These are phyloP conservation scores for Matsumyia berberina DNA, from an alignment of 2,888 invertebrate species.

Conservation along the genomic window DNA sequence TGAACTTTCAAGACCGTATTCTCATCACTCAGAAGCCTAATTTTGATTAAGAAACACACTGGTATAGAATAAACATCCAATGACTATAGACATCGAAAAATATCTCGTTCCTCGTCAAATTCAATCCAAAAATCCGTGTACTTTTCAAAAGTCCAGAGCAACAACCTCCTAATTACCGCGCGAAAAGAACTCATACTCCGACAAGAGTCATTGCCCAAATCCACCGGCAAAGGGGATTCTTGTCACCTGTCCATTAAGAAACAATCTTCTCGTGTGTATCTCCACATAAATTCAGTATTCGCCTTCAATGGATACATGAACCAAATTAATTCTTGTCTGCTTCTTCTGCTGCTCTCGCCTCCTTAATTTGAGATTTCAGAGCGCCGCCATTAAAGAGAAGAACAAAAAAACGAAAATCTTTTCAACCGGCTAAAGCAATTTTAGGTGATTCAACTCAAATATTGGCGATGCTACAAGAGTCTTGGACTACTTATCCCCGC, in stretches of 20 bases:
- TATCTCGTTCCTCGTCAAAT: neutral
- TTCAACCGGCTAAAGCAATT: constrained; percentile 40
- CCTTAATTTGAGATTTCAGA: constrained; percentile 19
- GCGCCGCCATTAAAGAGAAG: constrained; percentile 9
- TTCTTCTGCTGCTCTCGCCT: neutral
- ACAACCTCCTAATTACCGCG: constrained; percentile 46
- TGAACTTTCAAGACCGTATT: neutral
- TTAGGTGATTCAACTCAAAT: constrained; percentile 66
- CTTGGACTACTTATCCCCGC: constrained; percentile 32
- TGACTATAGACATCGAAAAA: neutral
- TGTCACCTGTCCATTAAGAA: constrained; percentile 65
- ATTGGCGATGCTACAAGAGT: constrained; percentile 18
- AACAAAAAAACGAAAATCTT: neutral
- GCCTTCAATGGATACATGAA: constrained; percentile 34
- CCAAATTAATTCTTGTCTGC: constrained; percentile 17
- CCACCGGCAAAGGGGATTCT: constrained; percentile 20
- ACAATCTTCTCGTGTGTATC: constrained; percentile 28
- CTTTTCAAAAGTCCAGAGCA: constrained; percentile 47
- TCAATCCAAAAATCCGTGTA: constrained; percentile 9
- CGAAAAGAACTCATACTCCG: constrained; percentile 3
- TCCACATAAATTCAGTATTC: constrained; percentile 11
- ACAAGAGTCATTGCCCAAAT: constrained; percentile 25
- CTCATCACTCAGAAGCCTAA: neutral
- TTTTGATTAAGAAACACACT: neutral
- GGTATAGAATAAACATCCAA: neutral